Base-by-base conservation (phyloP, 2,797 vertebrate genomes). In the Parotocinclus haroldoi region DNA sequence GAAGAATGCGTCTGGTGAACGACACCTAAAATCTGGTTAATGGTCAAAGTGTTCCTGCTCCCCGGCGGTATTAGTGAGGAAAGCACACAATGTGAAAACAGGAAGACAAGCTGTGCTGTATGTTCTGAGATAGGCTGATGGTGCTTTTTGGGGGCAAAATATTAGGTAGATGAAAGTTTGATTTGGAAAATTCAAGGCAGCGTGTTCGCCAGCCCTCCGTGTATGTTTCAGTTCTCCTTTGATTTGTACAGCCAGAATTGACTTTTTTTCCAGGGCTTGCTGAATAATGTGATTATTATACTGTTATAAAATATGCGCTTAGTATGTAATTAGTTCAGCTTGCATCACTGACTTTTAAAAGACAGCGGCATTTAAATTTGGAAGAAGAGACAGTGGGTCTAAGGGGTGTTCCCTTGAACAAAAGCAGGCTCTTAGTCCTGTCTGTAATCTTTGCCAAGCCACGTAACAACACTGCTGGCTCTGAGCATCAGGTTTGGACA, bases 21-120 rank as follows among this genome's bases (percentile, higher is more conserved):
- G n/a, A n/a, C n/a, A n/a, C n/a, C n/a, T n/a, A n/a, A n/a, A n/a
- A n/a, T n/a, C n/a, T n/a, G n/a, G 8, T 73, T 53, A 63, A 58
- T 58, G 37, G 17, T 50, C 14, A 62, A 16, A 58, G 17, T 62
- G 50, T 58, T 63, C 14, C 46, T 58, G 63, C 51, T 65, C 39
- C 39, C 38, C 63, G 63, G 38, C 66, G 38, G 51, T 14, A 58
- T 51, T 46, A 54, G 46, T 11, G 14, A 71, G 19, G 39, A 19
- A 68, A 13, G 40, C 7, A 62, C 49, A 51, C 16, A 44, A 13
- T 40, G 19, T 72, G 63, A 76, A 77, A 83, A 81, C 82, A 81
- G 81, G 79, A 82, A 78, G 75, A 44, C 7, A 60, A 58, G 70
- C 73, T 60, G 69, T 65, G 75, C 66, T 69, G 65, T 76, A 85